phyloP scores from a whole-genome alignment of 2,113 vertebrate genomes.

The Hypocryptadius cinnamomeus region DNA sequence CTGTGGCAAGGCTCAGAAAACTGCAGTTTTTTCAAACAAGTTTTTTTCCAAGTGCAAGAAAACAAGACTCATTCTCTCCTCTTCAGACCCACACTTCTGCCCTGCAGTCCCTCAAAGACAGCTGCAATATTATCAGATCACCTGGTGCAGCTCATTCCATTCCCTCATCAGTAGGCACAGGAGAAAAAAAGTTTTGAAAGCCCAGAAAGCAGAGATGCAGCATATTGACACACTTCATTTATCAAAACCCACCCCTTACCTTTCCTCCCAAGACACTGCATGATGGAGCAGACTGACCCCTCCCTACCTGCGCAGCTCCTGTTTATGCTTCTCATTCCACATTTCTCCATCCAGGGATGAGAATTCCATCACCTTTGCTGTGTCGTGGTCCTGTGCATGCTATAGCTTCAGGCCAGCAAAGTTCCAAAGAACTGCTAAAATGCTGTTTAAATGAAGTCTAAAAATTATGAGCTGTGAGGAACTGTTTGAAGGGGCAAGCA shows the following conservation, averaged over 20 bases:
- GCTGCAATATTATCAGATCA: too few species aligned
- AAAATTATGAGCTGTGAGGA: neutral
- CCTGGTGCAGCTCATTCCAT: neutral
- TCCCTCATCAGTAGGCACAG: neutral
- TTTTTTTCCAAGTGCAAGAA: neutral
- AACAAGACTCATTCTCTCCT: neutral
- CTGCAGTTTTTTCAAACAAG: neutral
- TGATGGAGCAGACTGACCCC: neutral
- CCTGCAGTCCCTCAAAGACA: neutral
- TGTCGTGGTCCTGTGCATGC: rapidly evolving
- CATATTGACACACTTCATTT: neutral
- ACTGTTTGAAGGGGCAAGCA: neutral
- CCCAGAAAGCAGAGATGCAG: neutral
- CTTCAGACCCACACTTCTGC: neutral
- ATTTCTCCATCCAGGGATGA: rapidly evolving
- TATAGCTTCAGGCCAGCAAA: neutral
- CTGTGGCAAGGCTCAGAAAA: neutral
- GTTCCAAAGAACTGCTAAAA: neutral
- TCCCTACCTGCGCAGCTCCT: neutral
- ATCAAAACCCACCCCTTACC: neutral
- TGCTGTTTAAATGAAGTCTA: neutral
- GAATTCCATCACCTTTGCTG: neutral
- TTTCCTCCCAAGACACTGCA: neutral
- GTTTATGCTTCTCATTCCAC: neutral
- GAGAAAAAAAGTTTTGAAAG: neutral